Conservation (phyloP, 2,797 vertebrate species). For the Onychomys arenicola region DNA sequence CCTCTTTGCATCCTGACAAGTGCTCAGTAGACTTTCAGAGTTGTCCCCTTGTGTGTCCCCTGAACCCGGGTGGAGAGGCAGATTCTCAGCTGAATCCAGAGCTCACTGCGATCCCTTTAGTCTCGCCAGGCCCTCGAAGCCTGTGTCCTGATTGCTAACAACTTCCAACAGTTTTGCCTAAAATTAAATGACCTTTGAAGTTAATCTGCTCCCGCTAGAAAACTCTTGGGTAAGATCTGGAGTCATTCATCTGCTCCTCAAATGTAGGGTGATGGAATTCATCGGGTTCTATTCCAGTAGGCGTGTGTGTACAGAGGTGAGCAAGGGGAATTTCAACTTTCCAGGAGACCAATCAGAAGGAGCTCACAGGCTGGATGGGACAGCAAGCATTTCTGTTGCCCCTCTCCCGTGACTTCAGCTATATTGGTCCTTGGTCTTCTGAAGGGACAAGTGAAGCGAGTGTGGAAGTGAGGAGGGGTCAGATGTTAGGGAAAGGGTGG, state of each 20-base stretch:
- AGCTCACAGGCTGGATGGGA: not conserved
- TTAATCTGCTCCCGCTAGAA: not conserved
- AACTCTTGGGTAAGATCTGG: not conserved
- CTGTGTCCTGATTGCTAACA: not conserved
- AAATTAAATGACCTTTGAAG: not conserved
- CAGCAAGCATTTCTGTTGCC: not conserved
- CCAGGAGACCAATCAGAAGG: not conserved
- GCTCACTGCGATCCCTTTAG: not conserved
- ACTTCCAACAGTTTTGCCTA: conserved; percentile 19
- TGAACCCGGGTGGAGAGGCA: not conserved
- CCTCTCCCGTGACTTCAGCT: no score
- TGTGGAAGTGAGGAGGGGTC: not conserved
- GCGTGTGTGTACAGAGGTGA: not conserved
- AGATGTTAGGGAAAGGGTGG: not conserved
- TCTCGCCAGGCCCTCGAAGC: not conserved
- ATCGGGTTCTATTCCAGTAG: not conserved
- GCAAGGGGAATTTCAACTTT: not conserved
- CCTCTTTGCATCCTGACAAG: not conserved
- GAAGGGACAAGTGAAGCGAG: not conserved
- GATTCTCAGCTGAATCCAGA: not conserved
- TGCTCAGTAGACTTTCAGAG: not conserved
- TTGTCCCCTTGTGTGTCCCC: no score
- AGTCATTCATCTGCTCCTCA: not conserved
- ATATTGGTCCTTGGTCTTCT: not conserved
- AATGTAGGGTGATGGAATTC: not conserved